Evolutionary conservation across 2,797 vertebrate species (phyloP).

Genomic region (Danio kyathit): DNA sequence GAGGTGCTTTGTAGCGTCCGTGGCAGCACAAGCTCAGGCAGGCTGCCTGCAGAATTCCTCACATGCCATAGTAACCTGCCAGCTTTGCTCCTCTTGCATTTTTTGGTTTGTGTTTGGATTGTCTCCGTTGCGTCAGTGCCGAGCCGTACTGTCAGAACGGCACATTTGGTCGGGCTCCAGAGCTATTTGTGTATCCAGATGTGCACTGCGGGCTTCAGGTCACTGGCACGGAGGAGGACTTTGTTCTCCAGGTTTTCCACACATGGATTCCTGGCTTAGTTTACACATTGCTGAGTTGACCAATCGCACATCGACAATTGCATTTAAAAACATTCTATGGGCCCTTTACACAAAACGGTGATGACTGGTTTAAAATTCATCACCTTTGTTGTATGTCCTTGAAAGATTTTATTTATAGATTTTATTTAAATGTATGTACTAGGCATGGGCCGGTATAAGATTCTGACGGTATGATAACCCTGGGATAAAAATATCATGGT

Average conservation of each 20-base stretch:
- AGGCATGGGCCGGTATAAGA: too few relatives aligned
- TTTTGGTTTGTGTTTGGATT: slow-evolving; percentile 46
- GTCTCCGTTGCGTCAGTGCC: slow-evolving; percentile 36
- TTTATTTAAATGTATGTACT: too few relatives aligned
- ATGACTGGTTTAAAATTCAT: too few relatives aligned
- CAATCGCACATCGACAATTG: neutral
- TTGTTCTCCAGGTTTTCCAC: slow-evolving; percentile 32
- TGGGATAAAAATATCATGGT: too few relatives aligned
- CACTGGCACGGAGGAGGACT: slow-evolving; percentile 19
- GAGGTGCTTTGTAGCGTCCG: slow-evolving; percentile 56
- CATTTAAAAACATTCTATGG: neutral
- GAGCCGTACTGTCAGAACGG: slow-evolving; percentile 8
- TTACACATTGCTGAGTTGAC: slow-evolving; percentile 14
- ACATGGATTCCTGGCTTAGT: slow-evolving; percentile 27
- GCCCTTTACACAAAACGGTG: too few relatives aligned
- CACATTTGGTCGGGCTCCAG: slow-evolving; percentile 24
- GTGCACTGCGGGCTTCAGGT: slow-evolving; percentile 42
- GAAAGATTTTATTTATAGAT: too few relatives aligned
- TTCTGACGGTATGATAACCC: too few relatives aligned
- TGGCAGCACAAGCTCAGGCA: slow-evolving; percentile 79
- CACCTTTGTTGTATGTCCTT: too few relatives aligned
- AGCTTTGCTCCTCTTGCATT: slow-evolving; percentile 71
- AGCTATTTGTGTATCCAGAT: slow-evolving; percentile 31
- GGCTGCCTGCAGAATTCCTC: slow-evolving; percentile 81
- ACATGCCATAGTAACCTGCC: slow-evolving; percentile 85